Conservation (phyloP, 2,888 invertebrate genomes). For the Omphaloscelis lunosa region DNA sequence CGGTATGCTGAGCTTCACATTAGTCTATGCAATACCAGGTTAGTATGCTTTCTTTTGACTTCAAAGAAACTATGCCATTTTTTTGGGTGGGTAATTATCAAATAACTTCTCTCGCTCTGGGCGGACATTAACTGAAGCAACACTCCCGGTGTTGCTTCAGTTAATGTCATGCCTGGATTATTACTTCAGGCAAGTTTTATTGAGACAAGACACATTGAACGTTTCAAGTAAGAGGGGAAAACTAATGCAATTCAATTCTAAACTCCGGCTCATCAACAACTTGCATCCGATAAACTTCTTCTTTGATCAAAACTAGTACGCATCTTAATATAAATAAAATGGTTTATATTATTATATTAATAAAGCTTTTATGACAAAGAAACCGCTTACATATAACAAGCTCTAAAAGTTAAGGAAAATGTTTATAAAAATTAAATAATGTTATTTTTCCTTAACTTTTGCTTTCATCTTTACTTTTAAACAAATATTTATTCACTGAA, state of each 20-base stretch:
- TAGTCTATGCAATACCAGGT: slow-evolving; percentile 95
- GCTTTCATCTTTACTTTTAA: background rate
- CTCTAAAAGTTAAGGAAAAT: background rate
- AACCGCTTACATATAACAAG: background rate
- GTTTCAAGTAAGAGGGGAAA: background rate
- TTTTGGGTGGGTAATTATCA: too few species aligned
- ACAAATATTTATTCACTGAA: background rate
- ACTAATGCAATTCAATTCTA: background rate
- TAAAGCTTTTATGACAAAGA: background rate
- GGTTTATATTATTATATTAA: too few species aligned
- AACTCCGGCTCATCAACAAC: background rate
- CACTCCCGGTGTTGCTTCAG: too few species aligned
- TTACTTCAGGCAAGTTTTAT: background rate
- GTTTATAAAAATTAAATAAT: background rate
- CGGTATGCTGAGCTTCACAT: slow-evolving; percentile 92
- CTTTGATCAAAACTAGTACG: background rate
- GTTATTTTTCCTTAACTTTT: background rate
- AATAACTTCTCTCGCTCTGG: too few species aligned
- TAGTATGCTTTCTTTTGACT: slow-evolving; percentile 63
- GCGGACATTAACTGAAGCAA: too few species aligned
- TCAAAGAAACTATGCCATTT: background rate
- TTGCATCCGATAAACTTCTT: background rate
- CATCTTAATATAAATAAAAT: too few species aligned
- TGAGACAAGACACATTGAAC: background rate
- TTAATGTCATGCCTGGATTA: background rate